Percentiles rank a stretch among this genome's conserved stretches.
phyloP scores from a whole-genome alignment of 2,888 invertebrate species.

The Caenorhabditis sulstoni region DNA sequence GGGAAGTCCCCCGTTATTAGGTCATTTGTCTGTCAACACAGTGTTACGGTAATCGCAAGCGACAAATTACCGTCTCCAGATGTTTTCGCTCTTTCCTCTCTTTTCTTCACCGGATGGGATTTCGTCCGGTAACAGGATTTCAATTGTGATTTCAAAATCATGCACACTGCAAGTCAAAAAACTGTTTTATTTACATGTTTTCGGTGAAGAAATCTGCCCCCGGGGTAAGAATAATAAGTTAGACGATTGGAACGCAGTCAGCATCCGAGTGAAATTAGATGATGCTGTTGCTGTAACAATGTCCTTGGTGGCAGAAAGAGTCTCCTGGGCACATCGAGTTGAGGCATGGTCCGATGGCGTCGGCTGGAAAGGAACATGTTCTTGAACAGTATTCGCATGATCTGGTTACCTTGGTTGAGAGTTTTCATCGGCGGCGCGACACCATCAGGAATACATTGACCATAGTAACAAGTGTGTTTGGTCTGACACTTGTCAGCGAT shows the following conservation, averaged over 20 bases:
- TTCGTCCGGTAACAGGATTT: no score
- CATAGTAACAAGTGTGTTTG: constrained; percentile 65
- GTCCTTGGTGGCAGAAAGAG: constrained; percentile 63
- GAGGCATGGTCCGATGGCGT: constrained; percentile 63
- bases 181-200: neutral
- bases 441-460: constrained; percentile 66
- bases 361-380: constrained; percentile 33
- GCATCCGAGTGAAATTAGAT: neutral
- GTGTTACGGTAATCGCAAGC: constrained; percentile 52
- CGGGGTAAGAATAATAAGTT: no score
- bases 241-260: no score
- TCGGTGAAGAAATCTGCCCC: no score
- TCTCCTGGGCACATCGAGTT: constrained; percentile 62
- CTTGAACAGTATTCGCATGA: neutral
- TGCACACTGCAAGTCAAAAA: no score
- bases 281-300: constrained; percentile 56
- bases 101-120: no score
- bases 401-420: constrained; percentile 52
- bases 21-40: constrained; percentile 46
- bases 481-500: constrained; percentile 65
- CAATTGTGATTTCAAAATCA: no score
- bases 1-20: constrained; percentile 34
- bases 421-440: constrained; percentile 65
- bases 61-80: constrained; percentile 51
- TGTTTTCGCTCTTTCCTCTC: constrained; percentile 28